Evolutionary conservation across 2,888 invertebrate species (phyloP), one percentile per base, ranked within the genome.

Genomic region (Rhamnusium bicolor): DNA sequence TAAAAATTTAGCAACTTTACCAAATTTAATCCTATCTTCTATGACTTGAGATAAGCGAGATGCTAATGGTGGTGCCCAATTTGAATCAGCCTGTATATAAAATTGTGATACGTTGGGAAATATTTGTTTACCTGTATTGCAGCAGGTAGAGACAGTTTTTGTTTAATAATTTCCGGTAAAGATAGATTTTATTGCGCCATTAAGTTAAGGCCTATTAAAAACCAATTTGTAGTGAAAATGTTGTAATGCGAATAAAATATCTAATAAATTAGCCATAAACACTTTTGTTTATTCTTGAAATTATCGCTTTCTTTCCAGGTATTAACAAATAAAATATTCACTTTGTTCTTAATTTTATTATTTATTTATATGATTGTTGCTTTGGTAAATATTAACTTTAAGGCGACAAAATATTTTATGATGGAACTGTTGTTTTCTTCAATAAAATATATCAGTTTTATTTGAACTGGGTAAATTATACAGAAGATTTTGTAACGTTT

Each of bases 191-290:
- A 56, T 56, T 56, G 6, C 29, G 16, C 56, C 56, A 56, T 29
- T 58, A 58, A 32, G 12, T 18, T n/a, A 63, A 49, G 19, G 16
- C n/a, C 46, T 10, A 63, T 63, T 24, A 63, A 65, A 65, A 51
- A 65, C 53, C 10, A 65, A 65, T 65, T 65, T 65, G 65, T 53
- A 53, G 53, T 53, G 29, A 65, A 32, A 27, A 29, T 65, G 51
- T 65, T 18, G 47, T 12, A 49, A 49, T 51, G 10, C 16, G 6
- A 47, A 18, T 53, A 21, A 32, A 65, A 29, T 29, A 53, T 10
- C 16, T 32, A 29, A 18, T 19, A 65, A 65, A 53, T 65, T 53
- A 65, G 19, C 53, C 12, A 21, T 32, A 19, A 53, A 14, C 32
- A 2, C n/a, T 10, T 18, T 18, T 53, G 40, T 27, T 53, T 53